Base-by-base conservation (phyloP, 2,888 invertebrate genomes). In the Cheilosia urbana region DNA sequence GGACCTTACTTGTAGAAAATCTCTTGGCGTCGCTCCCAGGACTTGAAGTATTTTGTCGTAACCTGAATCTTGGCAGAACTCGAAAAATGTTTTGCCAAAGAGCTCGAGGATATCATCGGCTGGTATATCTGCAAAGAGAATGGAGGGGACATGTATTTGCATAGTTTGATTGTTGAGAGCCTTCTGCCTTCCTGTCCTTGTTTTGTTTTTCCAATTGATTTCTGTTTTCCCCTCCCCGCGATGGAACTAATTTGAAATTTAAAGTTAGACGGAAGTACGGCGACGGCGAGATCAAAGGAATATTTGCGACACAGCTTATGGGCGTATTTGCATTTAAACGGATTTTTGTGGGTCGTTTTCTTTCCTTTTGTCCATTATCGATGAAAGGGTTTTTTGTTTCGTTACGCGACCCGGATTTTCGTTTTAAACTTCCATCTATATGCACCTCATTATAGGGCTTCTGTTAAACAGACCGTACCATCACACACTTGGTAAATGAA, bases 21-120 rank as follows among this genome's bases (percentile, higher is more conserved):
- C 98, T 87, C 98, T 93, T 0, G 98, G 98, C 24, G 98, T 98
- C 21, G 98, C 98, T 55, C 98, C 98, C 4, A 98, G 93, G 6
- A 98, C 98, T 93, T 98, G 97, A 42, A 99, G 93, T 87, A 98
- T 98, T 92, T 98, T 97, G 90, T 98, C 98, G 90, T 98, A 98
- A n/a, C 98, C 98, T 2, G 98, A 98, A 91, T 98, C 98, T 91
- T 98, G 97, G 90, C 98, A 98, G 90, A 98, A 98, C 92, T 98
- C 98, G 91, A 98, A 98, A 93, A 98, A 98, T 89, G 97, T 98
- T 91, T 97, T 97, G 1, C 98, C 98, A 90, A 98, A 98, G 4
- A 97, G 93, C 91, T 98, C 98, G 89, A 98, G 93, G 88, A 98
- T 97, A 40, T 96, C 96, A 89, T 97, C 96, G 1, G 98, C 98